These are phyloP conservation scores for Sapayoa aenigma DNA, from an alignment of 2,113 vertebrate species.

Conservation along the genomic window DNA sequence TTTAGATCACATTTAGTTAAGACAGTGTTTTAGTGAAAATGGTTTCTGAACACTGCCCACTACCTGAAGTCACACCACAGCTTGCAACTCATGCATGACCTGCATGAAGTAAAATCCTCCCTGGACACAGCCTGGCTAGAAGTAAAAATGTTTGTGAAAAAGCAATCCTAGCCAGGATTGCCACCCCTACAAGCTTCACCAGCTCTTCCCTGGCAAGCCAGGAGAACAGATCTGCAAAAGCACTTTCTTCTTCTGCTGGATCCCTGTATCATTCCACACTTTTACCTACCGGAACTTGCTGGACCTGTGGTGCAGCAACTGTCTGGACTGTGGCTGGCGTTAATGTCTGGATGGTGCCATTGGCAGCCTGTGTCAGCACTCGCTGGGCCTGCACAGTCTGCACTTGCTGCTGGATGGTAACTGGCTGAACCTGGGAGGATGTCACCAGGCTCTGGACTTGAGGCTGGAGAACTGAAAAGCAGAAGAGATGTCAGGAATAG, in stretches of 20 bases:
- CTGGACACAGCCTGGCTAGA: background rate
- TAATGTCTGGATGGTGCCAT: slow-evolving; percentile 89
- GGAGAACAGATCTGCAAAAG: background rate
- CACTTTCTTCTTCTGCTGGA: background rate
- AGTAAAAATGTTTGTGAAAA: background rate
- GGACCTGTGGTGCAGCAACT: slow-evolving; percentile 87
- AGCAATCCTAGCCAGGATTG: background rate
- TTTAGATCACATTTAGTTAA: background rate
- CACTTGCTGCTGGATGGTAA: slow-evolving; percentile 93
- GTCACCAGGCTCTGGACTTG: slow-evolving; percentile 94
- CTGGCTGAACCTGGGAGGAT: slow-evolving; percentile 87
- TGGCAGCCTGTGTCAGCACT: slow-evolving; percentile 84
- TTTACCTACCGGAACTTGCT: slow-evolving; percentile 84
- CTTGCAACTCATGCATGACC: background rate
- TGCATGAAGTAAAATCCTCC: background rate
- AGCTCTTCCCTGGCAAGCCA: background rate
- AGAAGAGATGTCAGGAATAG: background rate
- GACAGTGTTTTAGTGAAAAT: background rate
- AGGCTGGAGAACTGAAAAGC: slow-evolving; percentile 87
- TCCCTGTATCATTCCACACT: rapidly evolving
- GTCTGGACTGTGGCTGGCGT: slow-evolving; percentile 88
- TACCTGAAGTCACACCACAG: background rate
- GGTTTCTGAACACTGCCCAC: background rate
- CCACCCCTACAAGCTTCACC: background rate
- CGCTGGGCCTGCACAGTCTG: slow-evolving; percentile 81